Evolutionary conservation across 2,113 vertebrate species (phyloP).

Genomic region (Gambusia affinis): DNA sequence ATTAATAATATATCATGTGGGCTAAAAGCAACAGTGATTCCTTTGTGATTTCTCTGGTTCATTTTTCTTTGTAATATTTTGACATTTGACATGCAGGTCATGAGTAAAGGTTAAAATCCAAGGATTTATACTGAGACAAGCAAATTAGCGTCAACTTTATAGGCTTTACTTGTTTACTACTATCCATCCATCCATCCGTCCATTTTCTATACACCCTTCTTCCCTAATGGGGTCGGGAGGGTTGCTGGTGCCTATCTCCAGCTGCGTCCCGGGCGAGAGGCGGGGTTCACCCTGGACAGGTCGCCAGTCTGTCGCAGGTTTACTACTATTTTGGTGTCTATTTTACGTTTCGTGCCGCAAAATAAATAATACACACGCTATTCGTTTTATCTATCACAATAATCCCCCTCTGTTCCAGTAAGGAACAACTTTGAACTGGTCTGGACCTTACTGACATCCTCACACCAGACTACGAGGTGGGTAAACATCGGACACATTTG

Average conservation of each 20-base stretch:
- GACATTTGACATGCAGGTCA: constrained; percentile 8
- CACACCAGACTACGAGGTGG: not conserved
- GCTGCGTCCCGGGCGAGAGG: no score
- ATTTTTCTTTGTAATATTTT: constrained; percentile 31
- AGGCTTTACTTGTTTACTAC: not conserved
- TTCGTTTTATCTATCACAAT: not conserved
- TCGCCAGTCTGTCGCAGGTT: no score
- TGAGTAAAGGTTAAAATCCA: constrained; percentile 16
- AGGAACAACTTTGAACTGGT: not conserved
- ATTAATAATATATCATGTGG: constrained; percentile 83
- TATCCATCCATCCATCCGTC: no score
- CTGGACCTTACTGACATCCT: not conserved
- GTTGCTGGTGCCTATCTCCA: no score
- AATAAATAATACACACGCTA: not conserved
- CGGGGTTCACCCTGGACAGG: no score
- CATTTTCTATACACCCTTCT: no score
- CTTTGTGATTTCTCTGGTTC: constrained; percentile 57
- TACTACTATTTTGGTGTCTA: not conserved
- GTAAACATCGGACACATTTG: not conserved
- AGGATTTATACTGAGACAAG: not conserved
- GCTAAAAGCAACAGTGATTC: constrained; percentile 69
- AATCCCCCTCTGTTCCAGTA: not conserved
- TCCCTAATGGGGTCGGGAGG: no score
- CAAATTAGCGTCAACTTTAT: not conserved
- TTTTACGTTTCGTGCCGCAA: not conserved